phyloP scores from a whole-genome alignment of 2,888 invertebrate species.

The Orthosia gothica region DNA sequence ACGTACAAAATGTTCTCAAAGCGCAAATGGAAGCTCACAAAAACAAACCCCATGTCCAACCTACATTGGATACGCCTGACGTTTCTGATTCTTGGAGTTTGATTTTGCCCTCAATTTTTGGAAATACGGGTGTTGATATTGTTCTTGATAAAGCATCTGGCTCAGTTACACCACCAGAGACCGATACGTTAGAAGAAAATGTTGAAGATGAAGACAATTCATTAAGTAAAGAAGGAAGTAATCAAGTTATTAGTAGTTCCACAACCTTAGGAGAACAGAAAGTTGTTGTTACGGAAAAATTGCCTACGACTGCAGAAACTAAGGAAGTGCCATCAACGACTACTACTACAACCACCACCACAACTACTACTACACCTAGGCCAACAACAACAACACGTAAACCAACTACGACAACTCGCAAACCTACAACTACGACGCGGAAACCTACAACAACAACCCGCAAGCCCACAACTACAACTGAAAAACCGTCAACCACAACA shows the following conservation, averaged over 20 bases:
- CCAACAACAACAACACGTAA: slow-evolving; percentile 61
- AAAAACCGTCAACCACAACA: slow-evolving; percentile 40
- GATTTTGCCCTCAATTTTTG: slow-evolving; percentile 95
- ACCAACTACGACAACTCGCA: slow-evolving; percentile 52
- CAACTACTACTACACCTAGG: slow-evolving; percentile 60
- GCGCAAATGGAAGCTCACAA: slow-evolving; percentile 94
- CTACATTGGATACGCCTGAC: slow-evolving; percentile 93
- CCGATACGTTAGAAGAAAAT: slow-evolving; percentile 83
- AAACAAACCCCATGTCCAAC: slow-evolving; percentile 85
- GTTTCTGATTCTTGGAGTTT: slow-evolving; percentile 95
- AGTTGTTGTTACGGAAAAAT: slow-evolving; percentile 65
- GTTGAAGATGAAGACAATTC: slow-evolving; percentile 75
- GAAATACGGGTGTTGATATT: slow-evolving; percentile 93
- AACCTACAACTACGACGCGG: slow-evolving; percentile 50
- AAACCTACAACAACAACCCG: slow-evolving; percentile 66
- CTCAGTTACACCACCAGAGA: slow-evolving; percentile 84
- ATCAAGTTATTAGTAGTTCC: slow-evolving; percentile 73
- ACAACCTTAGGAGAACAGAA: slow-evolving; percentile 67
- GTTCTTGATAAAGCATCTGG: slow-evolving; percentile 89
- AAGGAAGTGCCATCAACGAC: slow-evolving; percentile 61
- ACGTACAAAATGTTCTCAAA: slow-evolving; percentile 96
- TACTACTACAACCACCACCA: slow-evolving; percentile 55
- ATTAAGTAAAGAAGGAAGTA: slow-evolving; percentile 81
- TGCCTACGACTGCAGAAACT: slow-evolving; percentile 56
- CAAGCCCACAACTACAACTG: slow-evolving; percentile 59